A percentile compares a stretch with the other conserved stretches of the same genome.
Evolutionary conservation across 2,888 invertebrate species (phyloP).

Genomic region (Unio pictorum): DNA sequence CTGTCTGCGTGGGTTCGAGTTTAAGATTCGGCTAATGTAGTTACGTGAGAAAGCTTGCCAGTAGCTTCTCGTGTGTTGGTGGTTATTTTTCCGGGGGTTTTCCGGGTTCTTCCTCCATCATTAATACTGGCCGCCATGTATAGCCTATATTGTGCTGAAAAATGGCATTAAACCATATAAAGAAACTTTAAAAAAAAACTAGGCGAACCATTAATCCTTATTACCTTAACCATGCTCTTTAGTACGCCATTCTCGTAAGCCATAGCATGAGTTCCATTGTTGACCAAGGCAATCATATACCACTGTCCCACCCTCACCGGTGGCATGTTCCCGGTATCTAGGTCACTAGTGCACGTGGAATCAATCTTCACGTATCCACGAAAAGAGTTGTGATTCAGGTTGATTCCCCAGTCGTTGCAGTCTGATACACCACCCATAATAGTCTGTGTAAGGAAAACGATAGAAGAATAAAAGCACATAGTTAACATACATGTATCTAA

Average conservation of each 20-base stretch:
- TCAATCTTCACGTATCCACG: constrained; percentile 34
- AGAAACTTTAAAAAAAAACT: too few relatives aligned
- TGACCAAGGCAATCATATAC: constrained; percentile 50
- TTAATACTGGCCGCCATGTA: too few relatives aligned
- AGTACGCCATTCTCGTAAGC: constrained; percentile 37
- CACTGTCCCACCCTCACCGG: constrained; percentile 32
- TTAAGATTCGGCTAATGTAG: too few relatives aligned
- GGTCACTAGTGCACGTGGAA: constrained; percentile 37
- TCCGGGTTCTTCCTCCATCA: too few relatives aligned
- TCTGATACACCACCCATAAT: constrained; percentile 43
- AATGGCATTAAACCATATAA: too few relatives aligned
- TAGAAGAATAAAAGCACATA: not conserved
- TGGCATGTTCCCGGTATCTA: constrained; percentile 30
- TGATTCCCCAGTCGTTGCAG: constrained; percentile 53
- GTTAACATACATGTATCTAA: not conserved
- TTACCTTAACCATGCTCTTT: constrained; percentile 32
- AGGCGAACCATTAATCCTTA: not conserved
- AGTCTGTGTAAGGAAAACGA: constrained; percentile 25
- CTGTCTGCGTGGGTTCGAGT: too few relatives aligned
- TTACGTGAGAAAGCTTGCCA: too few relatives aligned
- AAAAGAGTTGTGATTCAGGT: constrained; percentile 45
- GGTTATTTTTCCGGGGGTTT: too few relatives aligned
- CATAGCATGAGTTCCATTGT: constrained; percentile 42
- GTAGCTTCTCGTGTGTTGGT: too few relatives aligned
- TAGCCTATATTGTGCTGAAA: too few relatives aligned